These are phyloP conservation scores for Alca torda DNA, from an alignment of 2,797 vertebrate species.

Conservation along the genomic window DNA sequence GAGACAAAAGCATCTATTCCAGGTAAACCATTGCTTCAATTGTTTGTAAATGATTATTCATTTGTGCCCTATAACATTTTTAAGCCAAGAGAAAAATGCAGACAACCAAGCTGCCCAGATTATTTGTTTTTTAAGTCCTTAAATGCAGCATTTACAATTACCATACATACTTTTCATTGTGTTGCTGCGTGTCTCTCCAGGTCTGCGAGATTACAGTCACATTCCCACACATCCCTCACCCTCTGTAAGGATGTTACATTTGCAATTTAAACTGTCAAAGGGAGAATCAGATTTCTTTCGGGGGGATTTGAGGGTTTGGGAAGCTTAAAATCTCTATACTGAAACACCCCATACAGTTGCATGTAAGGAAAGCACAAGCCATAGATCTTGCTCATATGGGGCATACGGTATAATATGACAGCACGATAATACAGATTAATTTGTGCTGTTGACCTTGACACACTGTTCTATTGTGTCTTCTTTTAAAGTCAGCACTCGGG, in stretches of 20 bases:
- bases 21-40: background rate
- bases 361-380: background rate
- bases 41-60: background rate
- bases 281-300: slow-evolving; percentile 1
- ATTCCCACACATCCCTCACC: background rate
- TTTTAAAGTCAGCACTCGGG: slow-evolving; percentile 61
- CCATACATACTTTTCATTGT: background rate
- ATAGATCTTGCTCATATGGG: slow-evolving; percentile 76
- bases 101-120: background rate
- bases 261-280: slow-evolving; percentile 34
- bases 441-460: slow-evolving; percentile 81
- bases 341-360: background rate
- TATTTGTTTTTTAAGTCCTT: background rate
- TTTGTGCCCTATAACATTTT: background rate
- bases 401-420: slow-evolving; percentile 76
- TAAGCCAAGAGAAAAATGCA: background rate
- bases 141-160: background rate
- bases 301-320: background rate
- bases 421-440: slow-evolving; percentile 80
- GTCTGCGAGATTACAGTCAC: background rate
- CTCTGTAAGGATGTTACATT: background rate
- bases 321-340: background rate
- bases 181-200: background rate
- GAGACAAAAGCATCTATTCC: slow-evolving; percentile 27
- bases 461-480: slow-evolving; percentile 70